Conservation (phyloP, 1,140 invertebrate species). For the Papilio xuthus region DNA sequence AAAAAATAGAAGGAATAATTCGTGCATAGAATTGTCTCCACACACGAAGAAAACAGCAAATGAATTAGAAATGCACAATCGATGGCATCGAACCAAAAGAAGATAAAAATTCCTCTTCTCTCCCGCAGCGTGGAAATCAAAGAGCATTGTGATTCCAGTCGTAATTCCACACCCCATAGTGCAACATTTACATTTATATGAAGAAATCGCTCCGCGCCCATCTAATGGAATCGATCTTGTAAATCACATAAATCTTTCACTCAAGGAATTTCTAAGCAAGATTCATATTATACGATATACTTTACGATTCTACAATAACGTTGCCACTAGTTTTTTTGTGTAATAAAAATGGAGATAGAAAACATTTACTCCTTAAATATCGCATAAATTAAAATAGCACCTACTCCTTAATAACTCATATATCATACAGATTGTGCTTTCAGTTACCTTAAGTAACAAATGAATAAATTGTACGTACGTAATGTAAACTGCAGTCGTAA, state of each 20-base stretch:
- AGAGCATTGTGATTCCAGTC: slow-evolving; percentile 58
- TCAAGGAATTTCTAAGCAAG: neutral
- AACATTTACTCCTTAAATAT: too few species aligned
- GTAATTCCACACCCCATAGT: slow-evolving; percentile 59
- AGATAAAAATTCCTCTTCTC: slow-evolving; percentile 50
- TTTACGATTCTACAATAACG: too few species aligned
- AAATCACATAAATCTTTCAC: slow-evolving; percentile 29
- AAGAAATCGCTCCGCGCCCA: slow-evolving; percentile 54
- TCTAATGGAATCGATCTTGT: slow-evolving; percentile 30
- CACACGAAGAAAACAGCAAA: slow-evolving; percentile 40
- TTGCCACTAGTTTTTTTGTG: too few species aligned
- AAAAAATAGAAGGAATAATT: neutral
- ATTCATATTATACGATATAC: neutral
- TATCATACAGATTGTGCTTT: too few species aligned
- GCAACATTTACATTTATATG: slow-evolving; percentile 73
- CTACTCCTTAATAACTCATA: too few species aligned
- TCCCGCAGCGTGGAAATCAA: slow-evolving; percentile 58
- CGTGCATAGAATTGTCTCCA: slow-evolving; percentile 3
- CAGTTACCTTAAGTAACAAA: neutral
- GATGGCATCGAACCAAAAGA: slow-evolving; percentile 47
- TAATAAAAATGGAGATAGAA: too few species aligned
- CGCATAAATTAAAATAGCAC: too few species aligned
- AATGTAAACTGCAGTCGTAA: neutral
- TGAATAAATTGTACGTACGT: neutral
- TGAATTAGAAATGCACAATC: slow-evolving; percentile 52